phyloP scores from a whole-genome alignment of 2,888 invertebrate species.

The Eudasyphora cyanicolor region DNA sequence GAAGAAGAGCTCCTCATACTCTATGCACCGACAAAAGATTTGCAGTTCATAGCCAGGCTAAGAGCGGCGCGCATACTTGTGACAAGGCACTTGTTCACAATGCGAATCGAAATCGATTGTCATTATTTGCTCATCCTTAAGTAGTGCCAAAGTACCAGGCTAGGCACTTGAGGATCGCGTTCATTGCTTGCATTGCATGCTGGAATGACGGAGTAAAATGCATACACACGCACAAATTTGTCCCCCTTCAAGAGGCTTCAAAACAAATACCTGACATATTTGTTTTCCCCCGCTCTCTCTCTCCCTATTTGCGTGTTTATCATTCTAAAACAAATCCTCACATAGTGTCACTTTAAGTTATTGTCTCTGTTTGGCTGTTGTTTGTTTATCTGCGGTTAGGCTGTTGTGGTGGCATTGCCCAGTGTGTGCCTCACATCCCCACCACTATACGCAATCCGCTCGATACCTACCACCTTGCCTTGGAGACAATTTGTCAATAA shows the following conservation, averaged over 20 bases:
- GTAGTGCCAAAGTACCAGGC: neutral
- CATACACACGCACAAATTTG: neutral
- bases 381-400: neutral
- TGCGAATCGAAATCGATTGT: slow-evolving; percentile 28
- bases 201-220: neutral
- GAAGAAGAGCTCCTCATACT: neutral
- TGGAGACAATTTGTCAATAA: neutral
- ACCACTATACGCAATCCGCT: neutral
- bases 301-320: slow-evolving; percentile 15
- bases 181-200: neutral
- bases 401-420: neutral
- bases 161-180: neutral
- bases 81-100: slow-evolving; percentile 7
- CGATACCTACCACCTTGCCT: neutral
- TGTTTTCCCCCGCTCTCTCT: neutral
- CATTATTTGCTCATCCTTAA: slow-evolving; percentile 30
- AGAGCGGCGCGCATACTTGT: neutral
- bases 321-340: slow-evolving; percentile 47
- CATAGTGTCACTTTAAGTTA: neutral
- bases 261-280: neutral
- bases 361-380: neutral
- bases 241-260: neutral
- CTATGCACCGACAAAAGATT: neutral
- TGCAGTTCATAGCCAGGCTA: neutral
- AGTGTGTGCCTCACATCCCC: too few relatives aligned